Evolutionary conservation across 2,113 vertebrate genomes (phyloP).

Genomic region (Coturnix japonica): DNA sequence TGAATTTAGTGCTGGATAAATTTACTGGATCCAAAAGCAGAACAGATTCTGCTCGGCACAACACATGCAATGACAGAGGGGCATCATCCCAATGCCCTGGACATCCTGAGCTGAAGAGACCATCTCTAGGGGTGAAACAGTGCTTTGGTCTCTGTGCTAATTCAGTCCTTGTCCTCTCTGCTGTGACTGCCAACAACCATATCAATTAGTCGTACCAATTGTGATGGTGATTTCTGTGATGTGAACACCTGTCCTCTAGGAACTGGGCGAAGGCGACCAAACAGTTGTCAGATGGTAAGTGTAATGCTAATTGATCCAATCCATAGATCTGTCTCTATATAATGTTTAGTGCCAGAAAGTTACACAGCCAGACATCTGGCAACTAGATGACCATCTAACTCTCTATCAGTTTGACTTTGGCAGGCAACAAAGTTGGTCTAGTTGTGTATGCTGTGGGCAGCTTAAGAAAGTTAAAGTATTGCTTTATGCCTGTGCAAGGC

Average conservation of each 20-base stretch:
- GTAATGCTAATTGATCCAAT: conserved; percentile 82
- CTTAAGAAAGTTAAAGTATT: conserved; percentile 36
- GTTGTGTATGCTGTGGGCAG: conserved; percentile 51
- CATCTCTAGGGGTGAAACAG: conserved; percentile 47
- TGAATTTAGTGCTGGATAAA: conserved; percentile 14
- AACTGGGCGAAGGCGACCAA: conserved; percentile 77
- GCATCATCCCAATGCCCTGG: not conserved
- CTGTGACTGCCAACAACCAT: conserved; percentile 72
- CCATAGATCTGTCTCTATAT: conserved; percentile 78
- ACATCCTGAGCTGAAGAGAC: conserved; percentile 44
- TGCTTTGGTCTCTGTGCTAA: conserved; percentile 56
- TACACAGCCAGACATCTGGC: conserved; percentile 83
- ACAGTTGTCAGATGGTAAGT: conserved; percentile 86
- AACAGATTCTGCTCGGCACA: conserved; percentile 33
- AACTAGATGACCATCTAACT: conserved; percentile 74
- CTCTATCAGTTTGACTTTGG: conserved; percentile 74
- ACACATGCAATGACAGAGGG: not conserved
- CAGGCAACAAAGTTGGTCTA: conserved; percentile 66
- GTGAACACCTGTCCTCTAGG: conserved; percentile 82
- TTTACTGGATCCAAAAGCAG: not conserved
- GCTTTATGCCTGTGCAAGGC: conserved; percentile 40
- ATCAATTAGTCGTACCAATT: conserved; percentile 77
- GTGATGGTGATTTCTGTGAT: conserved; percentile 73
- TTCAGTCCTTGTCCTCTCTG: conserved; percentile 70
- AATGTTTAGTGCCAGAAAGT: conserved; percentile 76